Conservation (phyloP, 2,888 invertebrate genomes). For the Neocrepidodera transversa region DNA sequence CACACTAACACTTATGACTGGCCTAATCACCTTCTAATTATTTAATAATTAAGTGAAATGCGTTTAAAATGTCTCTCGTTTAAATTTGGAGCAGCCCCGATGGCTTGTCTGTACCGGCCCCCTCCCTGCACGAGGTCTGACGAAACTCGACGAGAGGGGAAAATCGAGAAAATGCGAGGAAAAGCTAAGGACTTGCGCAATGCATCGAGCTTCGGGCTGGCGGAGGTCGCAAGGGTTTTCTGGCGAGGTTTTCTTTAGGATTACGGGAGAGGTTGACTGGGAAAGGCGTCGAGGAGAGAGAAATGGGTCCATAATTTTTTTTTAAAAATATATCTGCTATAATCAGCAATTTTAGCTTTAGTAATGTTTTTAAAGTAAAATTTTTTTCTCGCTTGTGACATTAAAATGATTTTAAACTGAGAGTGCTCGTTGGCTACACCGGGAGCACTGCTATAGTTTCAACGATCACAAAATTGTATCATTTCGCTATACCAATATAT, state of each 20-base stretch:
- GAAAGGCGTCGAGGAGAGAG: constrained; percentile 13
- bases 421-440: no score
- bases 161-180: constrained; percentile 28
- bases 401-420: no score
- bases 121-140: constrained; percentile 49
- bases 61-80: constrained; percentile 56
- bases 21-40: constrained; percentile 53
- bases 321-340: no score
- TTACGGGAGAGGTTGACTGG: constrained; percentile 14
- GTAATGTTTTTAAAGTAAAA: no score
- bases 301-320: no score
- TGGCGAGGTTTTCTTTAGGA: constrained; percentile 7
- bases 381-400: no score
- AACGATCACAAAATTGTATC: no score
- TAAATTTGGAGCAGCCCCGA: constrained; percentile 57
- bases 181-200: constrained; percentile 10
- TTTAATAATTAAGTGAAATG: constrained; percentile 55
- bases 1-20: constrained; percentile 49
- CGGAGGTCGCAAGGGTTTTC: constrained; percentile 1
- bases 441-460: no score
- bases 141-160: constrained; percentile 36
- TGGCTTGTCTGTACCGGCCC: constrained; percentile 52
- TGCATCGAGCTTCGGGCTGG: not conserved
- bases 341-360: no score
- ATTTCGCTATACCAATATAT: no score